Base-by-base conservation (phyloP, 2,888 invertebrate species). In the Ditula angustiorana region DNA sequence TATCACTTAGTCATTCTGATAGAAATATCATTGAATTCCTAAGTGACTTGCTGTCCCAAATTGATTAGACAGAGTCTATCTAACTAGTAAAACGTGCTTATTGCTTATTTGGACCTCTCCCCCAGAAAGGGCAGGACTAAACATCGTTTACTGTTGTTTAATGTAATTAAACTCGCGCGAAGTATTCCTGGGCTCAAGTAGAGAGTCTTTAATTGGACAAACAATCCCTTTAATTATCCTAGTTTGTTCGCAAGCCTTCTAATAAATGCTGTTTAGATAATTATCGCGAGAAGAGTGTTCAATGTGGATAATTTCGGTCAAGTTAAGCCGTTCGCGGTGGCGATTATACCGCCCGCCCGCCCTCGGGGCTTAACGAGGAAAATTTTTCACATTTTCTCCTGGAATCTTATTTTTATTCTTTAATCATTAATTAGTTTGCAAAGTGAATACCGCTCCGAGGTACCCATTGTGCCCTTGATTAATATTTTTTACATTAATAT, bases 221-320 rank as follows among this genome's bases (percentile, higher is more conserved):
- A 63, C 57, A 63, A 61, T 46, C 46, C 53, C 53, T 61, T 61
- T 61, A 53, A 61, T 61, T 61, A 61, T 55, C 61, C 61, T 19
- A 53, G 49, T 58, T 63, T 63, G 57, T 58, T 57, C 50, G 41
- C 37, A 57, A 57, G 50, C 50, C 52, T 57, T 52, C 41, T 44
- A 63, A 58, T 52, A 57, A 63, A 57, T 57, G 57, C 44, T 58
- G 49, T 63, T 63, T 57, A 52, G 57, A 63, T 63, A 52, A 63
- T 63, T 44, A 63, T 57, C 50, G 46, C 46, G 26, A 37, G 33
- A 21, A 61, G 52, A 46, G 24, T 53, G 46, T 46, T 53, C 58
- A 53, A 59, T 47, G 53, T 35, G 35, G 46, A 59, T 53, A 53
- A 59, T 59, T 55, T 59, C 47, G 53, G 59, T 53, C 46, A 37